phyloP scores from a whole-genome alignment of 1,140 invertebrate species.

The Eueides isabella region DNA sequence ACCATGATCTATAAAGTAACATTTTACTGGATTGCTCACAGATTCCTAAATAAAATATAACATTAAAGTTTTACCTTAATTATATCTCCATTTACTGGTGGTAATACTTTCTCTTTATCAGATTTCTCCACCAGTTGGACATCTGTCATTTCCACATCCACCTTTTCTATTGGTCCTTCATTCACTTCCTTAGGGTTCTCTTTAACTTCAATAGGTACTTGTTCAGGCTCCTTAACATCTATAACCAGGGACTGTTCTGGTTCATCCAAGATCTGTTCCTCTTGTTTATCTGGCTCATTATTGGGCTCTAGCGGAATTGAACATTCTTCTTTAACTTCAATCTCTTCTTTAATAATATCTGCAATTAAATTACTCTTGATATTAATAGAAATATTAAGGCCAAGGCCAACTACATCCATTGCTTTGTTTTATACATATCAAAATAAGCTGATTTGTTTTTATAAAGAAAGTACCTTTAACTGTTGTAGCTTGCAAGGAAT shows the following conservation, averaged over 20 bases:
- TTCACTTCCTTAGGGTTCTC: conserved; percentile 31
- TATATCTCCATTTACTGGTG: conserved; percentile 67
- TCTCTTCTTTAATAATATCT: conserved; percentile 26
- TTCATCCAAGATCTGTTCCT: conserved; percentile 14
- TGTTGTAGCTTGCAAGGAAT: conserved; percentile 28
- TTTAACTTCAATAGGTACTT: background rate
- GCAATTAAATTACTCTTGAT: conserved; percentile 10
- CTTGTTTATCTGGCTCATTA: conserved; percentile 22
- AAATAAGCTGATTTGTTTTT: background rate
- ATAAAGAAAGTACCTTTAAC: conserved; percentile 32
- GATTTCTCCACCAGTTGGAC: conserved; percentile 48
- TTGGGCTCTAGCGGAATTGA: conserved; percentile 1
- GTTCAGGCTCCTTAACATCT: conserved; percentile 13
- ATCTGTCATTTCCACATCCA: conserved; percentile 67
- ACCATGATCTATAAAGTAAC: too few relatives aligned
- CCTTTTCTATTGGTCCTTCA: conserved; percentile 29
- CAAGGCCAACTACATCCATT: too few relatives aligned
- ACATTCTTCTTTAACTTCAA: conserved; percentile 14
- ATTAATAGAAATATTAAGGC: background rate
- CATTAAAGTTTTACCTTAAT: conserved; percentile 61
- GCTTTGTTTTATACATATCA: too few relatives aligned
- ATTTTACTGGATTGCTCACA: too few relatives aligned
- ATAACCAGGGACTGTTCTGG: conserved; percentile 2
- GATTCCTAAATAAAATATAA: too few relatives aligned
- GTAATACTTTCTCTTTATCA: conserved; percentile 56